Conservation (phyloP, 2,113 vertebrate genomes). For the Petrocephalus zakoni region DNA sequence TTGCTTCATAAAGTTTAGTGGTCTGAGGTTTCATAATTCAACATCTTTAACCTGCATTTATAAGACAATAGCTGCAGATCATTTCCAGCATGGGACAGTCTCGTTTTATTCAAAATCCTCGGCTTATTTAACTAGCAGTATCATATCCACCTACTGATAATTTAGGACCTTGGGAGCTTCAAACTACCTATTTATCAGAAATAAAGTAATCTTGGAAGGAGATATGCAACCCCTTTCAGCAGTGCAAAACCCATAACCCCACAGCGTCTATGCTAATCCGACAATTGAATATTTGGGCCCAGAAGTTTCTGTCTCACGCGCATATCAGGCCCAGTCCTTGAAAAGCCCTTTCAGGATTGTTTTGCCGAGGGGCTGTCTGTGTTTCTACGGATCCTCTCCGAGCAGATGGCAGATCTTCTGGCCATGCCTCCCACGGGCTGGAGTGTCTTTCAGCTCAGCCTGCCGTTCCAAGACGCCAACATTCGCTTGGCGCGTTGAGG, state of each 20-base stretch:
- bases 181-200: neutral
- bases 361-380: slow-evolving; percentile 46
- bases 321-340: slow-evolving; percentile 36
- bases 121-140: neutral
- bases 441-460: slow-evolving; percentile 55
- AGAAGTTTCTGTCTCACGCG: neutral
- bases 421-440: slow-evolving; percentile 54
- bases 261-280: neutral
- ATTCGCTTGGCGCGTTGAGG: slow-evolving; percentile 48
- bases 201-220: neutral
- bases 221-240: neutral
- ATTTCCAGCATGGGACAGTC: neutral
- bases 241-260: neutral
- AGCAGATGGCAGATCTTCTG: slow-evolving; percentile 63
- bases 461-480: slow-evolving; percentile 46
- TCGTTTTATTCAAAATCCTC: neutral
- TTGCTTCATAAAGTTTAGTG: slow-evolving; percentile 2
- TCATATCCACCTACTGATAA: neutral
- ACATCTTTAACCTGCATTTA: neutral
- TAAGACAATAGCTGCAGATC: neutral
- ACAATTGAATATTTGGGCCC: slow-evolving; percentile 3
- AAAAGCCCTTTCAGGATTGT: slow-evolving; percentile 41
- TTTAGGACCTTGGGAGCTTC: neutral
- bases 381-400: slow-evolving; percentile 51
- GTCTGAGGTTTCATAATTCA: neutral